Evolutionary conservation across 2,797 vertebrate genomes (phyloP), one percentile per base, ranked within the genome.

Genomic region (Girardinus metallicus): DNA sequence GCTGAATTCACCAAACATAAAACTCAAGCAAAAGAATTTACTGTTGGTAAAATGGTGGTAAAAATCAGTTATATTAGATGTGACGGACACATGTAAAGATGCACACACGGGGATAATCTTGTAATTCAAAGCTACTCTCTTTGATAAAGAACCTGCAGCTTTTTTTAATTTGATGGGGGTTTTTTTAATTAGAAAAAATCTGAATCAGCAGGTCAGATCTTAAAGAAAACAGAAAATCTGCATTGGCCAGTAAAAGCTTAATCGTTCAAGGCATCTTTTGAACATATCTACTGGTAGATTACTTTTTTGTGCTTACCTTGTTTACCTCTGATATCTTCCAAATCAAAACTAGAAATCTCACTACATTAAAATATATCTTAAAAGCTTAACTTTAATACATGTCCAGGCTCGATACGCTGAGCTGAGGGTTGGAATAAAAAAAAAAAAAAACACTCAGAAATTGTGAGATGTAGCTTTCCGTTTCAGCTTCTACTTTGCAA

Each of bases 401-500:
- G 9, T 60, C 18, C 72, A 26, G n/a, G n/a, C 74, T 39, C 57
- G 79, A 84, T 79, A 71, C 81, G 87, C 75, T 80, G 73, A 18
- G 31, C 55, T 44, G 75, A 83, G 51, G 81, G 36, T 72, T 55
- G 31, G 6, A 4, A 18, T 7, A 15, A 5, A 16, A 49, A 18
- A 16, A 49, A 21, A 51, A 51, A 49, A 78, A 41, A 62, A 76
- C 78, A 85, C 84, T 43, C 51, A 88, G 79, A 15, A 39, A 74
- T 60, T 70, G 64, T 64, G 81, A 88, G 62, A 85, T 77, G 83
- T 73, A 73, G 79, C 80, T 84, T 75, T 87, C 66, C 62, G 80
- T 92, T 91, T 90, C 85, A 84, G 86, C 74, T 79, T 64, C 78
- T 83, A 84, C 85, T 91, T 84, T 84, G 76, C 74, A 83, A 90